These are phyloP conservation scores for Thyatira batis DNA, from an alignment of 2,888 invertebrate species.

Conservation along the genomic window DNA sequence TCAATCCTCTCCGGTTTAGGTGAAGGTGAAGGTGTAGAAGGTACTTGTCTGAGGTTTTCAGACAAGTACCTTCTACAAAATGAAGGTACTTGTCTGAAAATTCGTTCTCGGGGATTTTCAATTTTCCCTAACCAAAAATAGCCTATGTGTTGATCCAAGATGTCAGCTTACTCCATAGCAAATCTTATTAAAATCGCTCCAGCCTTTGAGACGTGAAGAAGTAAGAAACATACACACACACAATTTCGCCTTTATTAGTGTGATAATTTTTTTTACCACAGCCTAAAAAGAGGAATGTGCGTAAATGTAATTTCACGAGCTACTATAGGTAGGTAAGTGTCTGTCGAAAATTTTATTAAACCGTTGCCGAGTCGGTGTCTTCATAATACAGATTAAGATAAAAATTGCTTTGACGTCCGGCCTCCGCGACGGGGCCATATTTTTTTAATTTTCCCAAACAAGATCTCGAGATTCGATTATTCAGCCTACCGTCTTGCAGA, in stretches of 20 bases:
- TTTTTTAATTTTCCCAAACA: conserved; percentile 80
- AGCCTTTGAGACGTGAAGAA: no score
- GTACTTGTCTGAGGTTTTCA: neutral
- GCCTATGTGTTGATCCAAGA: neutral
- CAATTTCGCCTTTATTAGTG: no score
- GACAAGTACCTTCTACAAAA: no score
- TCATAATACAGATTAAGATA: conserved; percentile 76
- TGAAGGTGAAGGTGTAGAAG: neutral
- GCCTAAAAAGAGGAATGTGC: conserved; percentile 25
- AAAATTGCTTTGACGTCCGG: conserved; percentile 76
- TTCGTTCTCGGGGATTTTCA: no score
- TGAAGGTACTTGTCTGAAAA: no score
- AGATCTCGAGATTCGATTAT: conserved; percentile 74
- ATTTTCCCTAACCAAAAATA: no score
- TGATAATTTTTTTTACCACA: no score
- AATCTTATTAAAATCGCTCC: no score
- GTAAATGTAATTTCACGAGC: conserved; percentile 47
- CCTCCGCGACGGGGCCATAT: conserved; percentile 58
- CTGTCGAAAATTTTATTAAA: conserved; percentile 61
- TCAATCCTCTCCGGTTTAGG: neutral
- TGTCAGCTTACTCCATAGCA: conserved; percentile 7
- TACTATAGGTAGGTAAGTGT: conserved; percentile 36
- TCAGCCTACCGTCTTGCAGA: conserved; percentile 50
- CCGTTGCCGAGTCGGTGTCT: conserved; percentile 50
- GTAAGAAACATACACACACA: neutral